Evolutionary conservation across 2,888 invertebrate species (phyloP).

Genomic region (Melipona beecheii): DNA sequence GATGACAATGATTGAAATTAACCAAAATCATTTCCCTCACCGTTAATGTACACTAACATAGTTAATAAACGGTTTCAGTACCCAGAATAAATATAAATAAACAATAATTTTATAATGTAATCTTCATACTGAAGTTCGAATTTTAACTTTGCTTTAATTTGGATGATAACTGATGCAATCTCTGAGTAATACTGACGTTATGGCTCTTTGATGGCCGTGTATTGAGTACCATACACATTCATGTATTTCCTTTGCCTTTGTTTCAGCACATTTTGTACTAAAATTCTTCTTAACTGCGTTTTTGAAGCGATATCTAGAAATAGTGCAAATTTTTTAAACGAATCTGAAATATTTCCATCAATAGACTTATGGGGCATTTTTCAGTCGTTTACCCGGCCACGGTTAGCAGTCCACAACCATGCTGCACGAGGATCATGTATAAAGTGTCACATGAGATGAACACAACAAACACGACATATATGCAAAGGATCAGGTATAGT

Average conservation of each 20-base stretch:
- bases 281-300: neutral
- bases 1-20: neutral
- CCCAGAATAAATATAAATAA: too few species aligned
- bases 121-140: neutral
- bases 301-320: constrained; percentile 19
- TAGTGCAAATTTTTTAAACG: too few species aligned
- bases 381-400: constrained; percentile 1
- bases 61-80: neutral
- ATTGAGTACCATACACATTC: neutral
- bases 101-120: too few species aligned
- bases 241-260: too few species aligned
- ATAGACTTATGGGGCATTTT: neutral
- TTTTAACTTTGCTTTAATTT: neutral
- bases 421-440: constrained; percentile 20
- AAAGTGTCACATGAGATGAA: constrained; percentile 15
- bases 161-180: neutral
- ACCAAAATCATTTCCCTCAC: neutral
- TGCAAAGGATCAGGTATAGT: neutral
- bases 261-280: neutral
- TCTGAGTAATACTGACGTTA: neutral
- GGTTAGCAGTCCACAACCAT: constrained; percentile 13
- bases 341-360: neutral
- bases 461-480: neutral
- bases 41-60: neutral
- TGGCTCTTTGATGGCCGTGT: neutral